Evolutionary conservation across 2,888 invertebrate species (phyloP).

Genomic region (Linnaemya vulpina): DNA sequence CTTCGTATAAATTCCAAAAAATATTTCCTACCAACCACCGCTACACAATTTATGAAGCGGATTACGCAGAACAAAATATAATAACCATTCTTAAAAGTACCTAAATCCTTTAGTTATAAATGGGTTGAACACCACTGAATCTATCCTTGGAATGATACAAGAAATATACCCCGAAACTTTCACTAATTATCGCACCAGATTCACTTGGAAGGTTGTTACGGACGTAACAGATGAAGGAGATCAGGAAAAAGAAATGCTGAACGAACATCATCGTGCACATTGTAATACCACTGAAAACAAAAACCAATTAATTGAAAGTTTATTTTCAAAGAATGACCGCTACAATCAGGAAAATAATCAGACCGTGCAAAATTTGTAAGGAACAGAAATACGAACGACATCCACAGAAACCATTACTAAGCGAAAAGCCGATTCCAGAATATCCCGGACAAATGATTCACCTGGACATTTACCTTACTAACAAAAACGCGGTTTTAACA

Average conservation of each 20-base stretch:
- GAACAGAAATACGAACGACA: no score
- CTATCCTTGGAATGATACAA: slow-evolving; percentile 28
- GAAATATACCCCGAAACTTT: slow-evolving; percentile 52
- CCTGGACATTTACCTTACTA: no score
- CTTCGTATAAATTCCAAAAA: slow-evolving; percentile 53
- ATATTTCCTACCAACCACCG: slow-evolving; percentile 14
- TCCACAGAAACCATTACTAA: no score
- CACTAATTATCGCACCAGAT: slow-evolving; percentile 48
- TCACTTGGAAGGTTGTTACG: slow-evolving; percentile 12
- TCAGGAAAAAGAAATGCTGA: slow-evolving; percentile 48
- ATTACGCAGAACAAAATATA: slow-evolving; percentile 26
- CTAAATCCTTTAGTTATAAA: slow-evolving; percentile 50
- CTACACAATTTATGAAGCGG: background rate
- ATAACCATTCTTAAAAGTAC: slow-evolving; percentile 37
- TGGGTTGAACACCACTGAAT: slow-evolving; percentile 41
- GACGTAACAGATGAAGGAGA: slow-evolving; percentile 31
- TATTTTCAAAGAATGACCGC: background rate
- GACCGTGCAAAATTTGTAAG: slow-evolving; percentile 43
- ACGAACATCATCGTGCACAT: no score
- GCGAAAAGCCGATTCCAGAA: no score
- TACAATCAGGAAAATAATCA: slow-evolving; percentile 21
- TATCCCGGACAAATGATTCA: no score
- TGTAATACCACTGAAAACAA: slow-evolving; percentile 30
- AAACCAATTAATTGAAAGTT: slow-evolving; percentile 45
- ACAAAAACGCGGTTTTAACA: no score